These are phyloP conservation scores for Caerostris extrusa DNA, from an alignment of 1,140 invertebrate species.

Conservation along the genomic window DNA sequence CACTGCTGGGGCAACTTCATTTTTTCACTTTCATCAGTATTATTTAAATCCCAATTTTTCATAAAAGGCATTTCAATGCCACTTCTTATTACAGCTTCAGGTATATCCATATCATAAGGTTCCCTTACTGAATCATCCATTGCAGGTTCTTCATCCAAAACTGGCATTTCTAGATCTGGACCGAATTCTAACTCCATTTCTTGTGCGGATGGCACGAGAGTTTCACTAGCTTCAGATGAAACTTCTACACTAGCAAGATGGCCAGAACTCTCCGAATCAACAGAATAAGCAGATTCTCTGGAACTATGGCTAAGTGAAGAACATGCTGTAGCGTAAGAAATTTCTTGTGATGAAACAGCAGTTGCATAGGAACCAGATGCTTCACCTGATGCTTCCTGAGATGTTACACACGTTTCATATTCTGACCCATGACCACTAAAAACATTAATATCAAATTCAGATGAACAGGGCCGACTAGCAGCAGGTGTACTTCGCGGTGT, in stretches of 20 bases:
- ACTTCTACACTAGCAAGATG: constrained; percentile 92
- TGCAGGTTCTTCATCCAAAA: constrained; percentile 81
- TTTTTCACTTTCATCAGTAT: constrained; percentile 50
- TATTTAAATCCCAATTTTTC: constrained; percentile 76
- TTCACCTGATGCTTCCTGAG: constrained; percentile 89
- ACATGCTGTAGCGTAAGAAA: constrained; percentile 90
- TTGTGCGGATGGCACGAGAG: constrained; percentile 88
- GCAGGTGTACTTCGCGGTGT: constrained; percentile 83
- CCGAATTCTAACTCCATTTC: constrained; percentile 82
- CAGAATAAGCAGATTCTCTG: constrained; percentile 92
- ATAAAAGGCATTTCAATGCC: constrained; percentile 78
- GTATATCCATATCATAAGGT: constrained; percentile 84
- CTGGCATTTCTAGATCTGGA: constrained; percentile 78
- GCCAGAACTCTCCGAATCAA: constrained; percentile 93
- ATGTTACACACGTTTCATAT: constrained; percentile 92
- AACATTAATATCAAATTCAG: constrained; percentile 90
- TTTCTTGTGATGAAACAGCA: constrained; percentile 85
- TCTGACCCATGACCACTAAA: constrained; percentile 86
- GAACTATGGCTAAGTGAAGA: constrained; percentile 86
- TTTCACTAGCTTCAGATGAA: constrained; percentile 93
- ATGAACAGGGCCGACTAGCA: constrained; percentile 90
- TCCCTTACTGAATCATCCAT: constrained; percentile 81
- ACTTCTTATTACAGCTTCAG: constrained; percentile 81
- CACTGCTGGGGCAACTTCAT: constrained; percentile 71
- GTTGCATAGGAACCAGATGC: constrained; percentile 89